These are phyloP conservation scores for Pardosa pseudoannulata DNA, from an alignment of 2,888 invertebrate genomes.

Conservation along the genomic window DNA sequence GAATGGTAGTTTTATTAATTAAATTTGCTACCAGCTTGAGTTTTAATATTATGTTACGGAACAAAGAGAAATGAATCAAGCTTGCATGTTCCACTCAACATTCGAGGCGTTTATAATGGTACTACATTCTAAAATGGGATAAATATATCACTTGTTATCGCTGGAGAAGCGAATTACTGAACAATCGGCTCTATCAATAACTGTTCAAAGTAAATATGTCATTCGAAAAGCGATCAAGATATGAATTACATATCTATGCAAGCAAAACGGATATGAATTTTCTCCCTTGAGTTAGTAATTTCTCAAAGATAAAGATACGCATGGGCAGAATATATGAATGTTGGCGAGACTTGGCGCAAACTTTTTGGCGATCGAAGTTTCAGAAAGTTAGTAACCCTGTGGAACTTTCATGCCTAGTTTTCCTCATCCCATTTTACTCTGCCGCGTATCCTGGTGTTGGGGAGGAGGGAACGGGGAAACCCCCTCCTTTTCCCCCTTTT, in stretches of 20 bases:
- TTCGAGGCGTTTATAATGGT: not conserved
- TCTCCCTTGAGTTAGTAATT: slow-evolving; percentile 7
- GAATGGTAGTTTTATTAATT: no score
- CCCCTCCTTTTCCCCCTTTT: not conserved
- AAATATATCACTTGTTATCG: not conserved
- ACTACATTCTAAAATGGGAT: not conserved
- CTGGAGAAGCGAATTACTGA: not conserved
- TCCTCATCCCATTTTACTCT: slow-evolving; percentile 19
- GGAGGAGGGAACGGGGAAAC: not conserved
- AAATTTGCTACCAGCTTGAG: no score
- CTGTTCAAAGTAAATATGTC: slow-evolving; percentile 5
- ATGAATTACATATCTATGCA: not conserved
- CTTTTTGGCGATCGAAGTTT: slow-evolving; percentile 59
- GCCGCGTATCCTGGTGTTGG: not conserved
- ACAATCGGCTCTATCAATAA: slow-evolving; percentile 6
- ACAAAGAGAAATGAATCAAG: not conserved
- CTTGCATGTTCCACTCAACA: not conserved
- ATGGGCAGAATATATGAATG: not conserved
- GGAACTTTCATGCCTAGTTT: slow-evolving; percentile 56
- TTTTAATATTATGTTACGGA: not conserved
- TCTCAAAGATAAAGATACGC: slow-evolving; percentile 7
- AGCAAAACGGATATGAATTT: slow-evolving; percentile 28
- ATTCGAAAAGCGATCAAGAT: not conserved
- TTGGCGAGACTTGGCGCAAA: slow-evolving; percentile 14
- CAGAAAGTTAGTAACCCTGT: slow-evolving; percentile 42